Percentiles rank a stretch among this genome's conserved stretches.
Conservation (phyloP, 2,113 vertebrate species). For the Saimiri boliviensis region DNA sequence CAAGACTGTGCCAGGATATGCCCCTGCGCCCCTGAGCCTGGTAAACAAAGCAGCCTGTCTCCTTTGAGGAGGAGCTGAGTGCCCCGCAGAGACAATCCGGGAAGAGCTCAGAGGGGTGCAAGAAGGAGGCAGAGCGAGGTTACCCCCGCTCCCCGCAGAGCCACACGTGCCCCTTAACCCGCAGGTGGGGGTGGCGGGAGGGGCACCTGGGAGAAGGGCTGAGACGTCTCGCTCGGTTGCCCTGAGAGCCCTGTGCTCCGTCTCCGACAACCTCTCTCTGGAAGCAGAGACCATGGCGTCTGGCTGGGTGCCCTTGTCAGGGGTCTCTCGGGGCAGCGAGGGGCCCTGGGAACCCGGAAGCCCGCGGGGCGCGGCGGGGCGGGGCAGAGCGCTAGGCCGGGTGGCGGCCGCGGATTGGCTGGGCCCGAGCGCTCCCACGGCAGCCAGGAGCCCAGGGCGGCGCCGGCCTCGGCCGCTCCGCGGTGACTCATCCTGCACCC, state of each 20-base stretch:
- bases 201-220: neutral
- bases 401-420: conserved; percentile 72
- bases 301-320: no score
- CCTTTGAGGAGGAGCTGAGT: neutral
- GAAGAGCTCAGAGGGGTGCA: neutral
- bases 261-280: neutral
- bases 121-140: neutral
- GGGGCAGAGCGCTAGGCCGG: neutral
- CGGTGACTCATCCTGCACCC: conserved; percentile 48
- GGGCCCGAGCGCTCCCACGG: conserved; percentile 67
- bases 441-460: neutral
- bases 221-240: neutral
- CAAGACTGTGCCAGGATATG: neutral
- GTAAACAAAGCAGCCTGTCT: neutral
- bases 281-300: neutral
- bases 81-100: neutral
- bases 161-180: no score
- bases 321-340: neutral
- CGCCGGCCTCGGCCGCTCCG: neutral
- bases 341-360: neutral
- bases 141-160: neutral
- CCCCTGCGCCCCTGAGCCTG: neutral
- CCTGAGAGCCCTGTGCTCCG: neutral
- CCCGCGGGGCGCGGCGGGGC: accelerated
- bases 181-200: neutral